phyloP scores from a whole-genome alignment of 1,140 invertebrate genomes.

The Eubasilissa regina region DNA sequence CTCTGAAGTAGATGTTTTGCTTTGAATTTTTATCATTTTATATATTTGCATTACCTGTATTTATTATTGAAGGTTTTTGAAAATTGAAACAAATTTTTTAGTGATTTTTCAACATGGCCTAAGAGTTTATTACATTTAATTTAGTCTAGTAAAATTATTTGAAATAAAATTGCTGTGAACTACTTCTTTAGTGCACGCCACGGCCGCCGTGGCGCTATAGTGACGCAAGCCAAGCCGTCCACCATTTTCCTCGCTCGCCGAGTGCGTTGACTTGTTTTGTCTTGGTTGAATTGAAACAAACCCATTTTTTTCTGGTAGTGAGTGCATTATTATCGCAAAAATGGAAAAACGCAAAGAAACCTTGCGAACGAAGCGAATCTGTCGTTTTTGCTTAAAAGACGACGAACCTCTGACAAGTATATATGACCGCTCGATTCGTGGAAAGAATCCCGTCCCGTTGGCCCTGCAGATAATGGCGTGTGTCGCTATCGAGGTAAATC shows the following conservation, averaged over 20 bases:
- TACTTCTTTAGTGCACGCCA: constrained; percentile 19
- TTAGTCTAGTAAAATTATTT: neutral
- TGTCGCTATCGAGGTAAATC: constrained; percentile 81
- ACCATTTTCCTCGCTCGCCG: constrained; percentile 33
- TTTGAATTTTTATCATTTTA: constrained; percentile 8
- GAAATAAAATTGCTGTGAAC: too few species aligned
- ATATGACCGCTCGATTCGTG: constrained; percentile 73
- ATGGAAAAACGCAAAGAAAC: constrained; percentile 77
- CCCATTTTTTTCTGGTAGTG: constrained; percentile 13
- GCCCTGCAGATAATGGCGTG: constrained; percentile 83
- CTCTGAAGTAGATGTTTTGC: constrained; percentile 16
- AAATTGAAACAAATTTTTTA: neutral
- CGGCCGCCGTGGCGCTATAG: constrained; percentile 29
- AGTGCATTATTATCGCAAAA: constrained; percentile 49
- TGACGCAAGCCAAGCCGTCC: constrained; percentile 33
- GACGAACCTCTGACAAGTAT: constrained; percentile 77
- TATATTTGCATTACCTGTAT: neutral
- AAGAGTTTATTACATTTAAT: neutral
- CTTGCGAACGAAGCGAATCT: constrained; percentile 76
- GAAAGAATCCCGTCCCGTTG: constrained; percentile 75
- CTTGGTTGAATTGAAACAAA: constrained; percentile 1
- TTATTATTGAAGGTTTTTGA: neutral
- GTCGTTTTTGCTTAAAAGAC: constrained; percentile 80
- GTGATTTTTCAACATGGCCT: neutral
- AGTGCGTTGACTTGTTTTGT: neutral